Base-by-base conservation (phyloP, 2,113 vertebrate genomes). In the Pandion haliaetus region DNA sequence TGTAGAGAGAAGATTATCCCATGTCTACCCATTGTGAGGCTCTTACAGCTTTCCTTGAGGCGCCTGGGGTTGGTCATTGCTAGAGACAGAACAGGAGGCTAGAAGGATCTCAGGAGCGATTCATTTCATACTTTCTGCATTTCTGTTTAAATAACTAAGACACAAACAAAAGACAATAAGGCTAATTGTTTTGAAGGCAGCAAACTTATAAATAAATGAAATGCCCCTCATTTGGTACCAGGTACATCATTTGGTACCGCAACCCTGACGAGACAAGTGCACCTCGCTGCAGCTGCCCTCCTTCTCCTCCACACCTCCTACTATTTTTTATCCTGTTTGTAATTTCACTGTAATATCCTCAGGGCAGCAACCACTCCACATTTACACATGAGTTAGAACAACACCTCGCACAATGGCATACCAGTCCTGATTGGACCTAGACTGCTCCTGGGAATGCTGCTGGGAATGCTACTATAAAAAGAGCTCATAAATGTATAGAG, bases 321-420 rank as follows among this genome's bases (percentile, higher is more conserved):
- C 79, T 59, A 90, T 59, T 91, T 93, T 93, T 94, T 84, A 66
- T 90, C 57, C 32, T 85, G 89, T 91, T 95, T 71, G 93, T 90
- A 96, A 96, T 97, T 97, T 87, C 91, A 88, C 89, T 95, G 73
- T 32, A 90, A 93, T 94, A 96, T 88, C 94, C 96, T 96, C 81
- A 80, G 84, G 96, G 93, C 86, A 96, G 91, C 78, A 97, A 93
- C 89, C 93, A 96, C 54, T 90, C 91, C 95, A 95, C 86, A 88
- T 97, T 97, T 93, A 95, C 95, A 94, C 87, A 91, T 58, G 94
- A 97, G 96, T 97, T 95, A 91, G 91, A 97, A 96, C 94, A 96
- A 94, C 95, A 95, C 91, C 91, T 96, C 63, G 1, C 58, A 97
- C 89, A 96, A 95, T 40, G 74, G 94, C 91, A 94, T 95, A 93